Base-by-base conservation (phyloP, 2,113 vertebrate species). In the Dolichotis patagonum region DNA sequence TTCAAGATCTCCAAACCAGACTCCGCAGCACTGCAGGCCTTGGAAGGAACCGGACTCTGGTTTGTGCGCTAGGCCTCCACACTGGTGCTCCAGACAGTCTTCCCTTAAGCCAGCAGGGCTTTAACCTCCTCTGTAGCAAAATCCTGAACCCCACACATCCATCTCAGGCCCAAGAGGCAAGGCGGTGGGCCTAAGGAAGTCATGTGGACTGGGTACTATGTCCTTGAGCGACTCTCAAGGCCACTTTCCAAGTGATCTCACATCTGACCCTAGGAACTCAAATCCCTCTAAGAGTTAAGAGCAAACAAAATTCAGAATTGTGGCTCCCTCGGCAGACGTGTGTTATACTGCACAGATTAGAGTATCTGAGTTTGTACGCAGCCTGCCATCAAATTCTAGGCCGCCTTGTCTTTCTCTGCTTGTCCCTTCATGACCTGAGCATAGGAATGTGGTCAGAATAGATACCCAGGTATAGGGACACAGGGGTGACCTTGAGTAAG, bases 1-100 rank as follows among this genome's bases (percentile, higher is more conserved):
- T 96, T 96, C 98, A 93, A 98, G 93, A 97, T 83, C 97, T 94
- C 97, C 97, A 98, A 97, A 98, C 96, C 96, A 90, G 98, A 90
- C 90, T 63, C 62, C 41, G 14, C 16, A 56, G 69, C 26, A 8
- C 38, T 32, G 7, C 85, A 32, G 20, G 67, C 71, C 58, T 56
- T 43, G 60, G 71, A n/a, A 95, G 54, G 87, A 93, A 85, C 58
- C 52, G 32, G 58, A 73, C 41, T 35, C 77, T 32, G 38, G 22
- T 63, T 17, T 43, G 78, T 56, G 52, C 41, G 13, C 58, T 35
- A 63, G 77, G 67, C 81, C 52, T 62, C 32, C 32, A 80, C 62
- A 60, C 9, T 38, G 16, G 10, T 75, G 43, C 78, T 77, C 35
- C 11, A 3, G 17, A 43, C 56, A 19, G 65, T 22, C 32, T 65